These are phyloP conservation scores for Parus major DNA, from an alignment of 2,113 vertebrate species.

Conservation along the genomic window DNA sequence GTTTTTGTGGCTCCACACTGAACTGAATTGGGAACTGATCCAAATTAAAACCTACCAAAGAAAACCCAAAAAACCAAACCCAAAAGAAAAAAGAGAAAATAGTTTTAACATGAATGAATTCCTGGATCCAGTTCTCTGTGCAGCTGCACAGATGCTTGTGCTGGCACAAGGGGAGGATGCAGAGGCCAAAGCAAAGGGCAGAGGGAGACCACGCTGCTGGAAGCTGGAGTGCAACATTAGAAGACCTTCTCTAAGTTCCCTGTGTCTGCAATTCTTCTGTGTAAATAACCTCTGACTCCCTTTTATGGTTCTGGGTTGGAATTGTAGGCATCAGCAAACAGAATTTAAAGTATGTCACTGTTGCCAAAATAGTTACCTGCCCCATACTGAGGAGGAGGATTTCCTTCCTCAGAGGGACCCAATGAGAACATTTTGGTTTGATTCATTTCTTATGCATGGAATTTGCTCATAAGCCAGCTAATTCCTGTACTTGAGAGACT, in stretches of 20 bases:
- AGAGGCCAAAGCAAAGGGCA: constrained; percentile 51
- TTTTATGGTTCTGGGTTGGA: background rate
- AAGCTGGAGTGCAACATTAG: background rate
- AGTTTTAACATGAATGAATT: constrained; percentile 24
- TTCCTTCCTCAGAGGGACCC: background rate
- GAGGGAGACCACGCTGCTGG: constrained; percentile 6
- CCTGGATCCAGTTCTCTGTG: constrained; percentile 5
- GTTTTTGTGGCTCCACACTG: background rate
- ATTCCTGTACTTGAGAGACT: background rate
- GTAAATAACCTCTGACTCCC: background rate
- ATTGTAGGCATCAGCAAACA: background rate
- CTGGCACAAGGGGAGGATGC: constrained; percentile 19
- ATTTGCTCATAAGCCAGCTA: background rate
- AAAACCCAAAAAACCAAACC: background rate
- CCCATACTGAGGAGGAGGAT: background rate
- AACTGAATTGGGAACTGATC: background rate
- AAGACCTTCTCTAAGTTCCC: background rate
- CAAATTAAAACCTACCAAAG: background rate
- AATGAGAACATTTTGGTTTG: background rate
- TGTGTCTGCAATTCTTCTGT: background rate
- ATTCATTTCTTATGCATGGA: background rate
- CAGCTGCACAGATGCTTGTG: constrained; percentile 55
- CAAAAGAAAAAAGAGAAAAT: background rate
- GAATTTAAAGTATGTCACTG: background rate
- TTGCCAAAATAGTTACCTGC: background rate